Conservation (phyloP, 2,797 vertebrate genomes). For the Oreonectes daqikongensis region DNA sequence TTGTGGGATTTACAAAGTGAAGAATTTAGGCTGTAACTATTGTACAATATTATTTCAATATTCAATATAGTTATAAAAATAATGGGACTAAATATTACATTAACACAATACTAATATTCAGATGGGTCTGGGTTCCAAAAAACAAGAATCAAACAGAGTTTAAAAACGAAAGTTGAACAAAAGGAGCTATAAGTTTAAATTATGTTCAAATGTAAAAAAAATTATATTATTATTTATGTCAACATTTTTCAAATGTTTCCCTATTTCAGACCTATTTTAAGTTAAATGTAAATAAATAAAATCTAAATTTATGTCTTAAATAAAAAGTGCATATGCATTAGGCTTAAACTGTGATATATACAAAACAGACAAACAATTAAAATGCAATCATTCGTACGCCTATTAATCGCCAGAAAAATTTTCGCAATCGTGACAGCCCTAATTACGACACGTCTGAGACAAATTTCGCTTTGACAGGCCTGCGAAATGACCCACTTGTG, state of each 20-base stretch:
- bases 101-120: not conserved
- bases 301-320: no score
- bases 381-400: not conserved
- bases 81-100: not conserved
- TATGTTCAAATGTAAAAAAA: not conserved
- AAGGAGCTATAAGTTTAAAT: not conserved
- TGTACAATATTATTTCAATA: not conserved
- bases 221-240: not conserved
- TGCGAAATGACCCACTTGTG: slow-evolving; percentile 55
- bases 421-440: not conserved
- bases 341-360: not conserved
- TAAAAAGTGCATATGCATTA: no score
- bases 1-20: not conserved
- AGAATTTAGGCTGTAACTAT: not conserved
- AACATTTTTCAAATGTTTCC: not conserved
- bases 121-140: not conserved
- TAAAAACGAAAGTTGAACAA: not conserved
- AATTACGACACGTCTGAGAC: slow-evolving; percentile 29
- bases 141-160: not conserved
- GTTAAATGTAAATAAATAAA: not conserved
- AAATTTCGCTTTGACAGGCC: slow-evolving; percentile 39
- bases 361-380: not conserved
- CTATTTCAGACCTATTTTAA: not conserved
- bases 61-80: not conserved
- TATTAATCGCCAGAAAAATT: not conserved